These are phyloP conservation scores for Hydra vulgaris DNA, from an alignment of 30 jellyfish, hydroid and myxozoan genomes.

Conservation along the genomic window DNA sequence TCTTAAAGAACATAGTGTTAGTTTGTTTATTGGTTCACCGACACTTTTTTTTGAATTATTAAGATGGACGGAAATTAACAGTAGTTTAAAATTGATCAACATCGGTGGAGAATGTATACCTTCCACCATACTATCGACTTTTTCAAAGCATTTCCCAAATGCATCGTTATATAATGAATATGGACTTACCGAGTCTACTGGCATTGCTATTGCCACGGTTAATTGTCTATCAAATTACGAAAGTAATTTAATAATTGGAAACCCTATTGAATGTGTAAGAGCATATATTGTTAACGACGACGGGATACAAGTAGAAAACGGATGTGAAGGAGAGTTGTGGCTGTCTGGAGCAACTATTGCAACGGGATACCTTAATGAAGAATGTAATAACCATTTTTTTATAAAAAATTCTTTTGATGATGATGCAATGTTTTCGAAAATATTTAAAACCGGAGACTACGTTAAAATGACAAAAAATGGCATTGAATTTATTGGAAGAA, in stretches of 20 bases:
- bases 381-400: background rate
- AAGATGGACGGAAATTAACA: background rate
- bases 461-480: background rate
- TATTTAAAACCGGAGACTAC: background rate
- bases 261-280: background rate
- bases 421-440: background rate
- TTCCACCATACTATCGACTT: background rate
- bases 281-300: background rate
- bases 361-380: background rate
- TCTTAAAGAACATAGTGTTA: conserved; percentile 6
- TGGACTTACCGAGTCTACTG: conserved; percentile 13
- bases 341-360: background rate
- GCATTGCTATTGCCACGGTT: background rate
- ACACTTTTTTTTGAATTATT: background rate
- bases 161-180: background rate
- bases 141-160: background rate
- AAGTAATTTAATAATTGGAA: background rate
- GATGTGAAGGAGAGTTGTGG: background rate
- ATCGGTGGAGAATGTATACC: background rate
- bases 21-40: background rate
- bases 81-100: background rate
- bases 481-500: background rate
- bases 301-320: background rate
- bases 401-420: background rate
- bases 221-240: background rate